phyloP scores from a whole-genome alignment of 2,888 invertebrate genomes.

The Galerucella calmariensis region DNA sequence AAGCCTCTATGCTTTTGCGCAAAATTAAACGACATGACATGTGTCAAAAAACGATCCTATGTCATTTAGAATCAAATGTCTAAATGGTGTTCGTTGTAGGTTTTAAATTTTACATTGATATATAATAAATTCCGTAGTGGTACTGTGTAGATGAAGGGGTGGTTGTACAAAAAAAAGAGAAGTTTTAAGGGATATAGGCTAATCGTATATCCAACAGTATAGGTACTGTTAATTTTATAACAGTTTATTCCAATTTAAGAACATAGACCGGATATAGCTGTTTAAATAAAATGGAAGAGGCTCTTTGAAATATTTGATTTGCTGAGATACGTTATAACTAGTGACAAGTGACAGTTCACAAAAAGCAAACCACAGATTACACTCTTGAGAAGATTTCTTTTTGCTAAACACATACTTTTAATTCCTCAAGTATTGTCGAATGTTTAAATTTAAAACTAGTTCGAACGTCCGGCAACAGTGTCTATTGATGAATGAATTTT shows the following conservation, averaged over 20 bases:
- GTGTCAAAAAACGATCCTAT: slow-evolving; percentile 27
- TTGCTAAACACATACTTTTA: too few species aligned
- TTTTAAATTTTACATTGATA: slow-evolving; percentile 44
- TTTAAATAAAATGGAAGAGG: too few species aligned
- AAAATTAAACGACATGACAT: slow-evolving; percentile 29
- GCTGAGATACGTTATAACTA: too few species aligned
- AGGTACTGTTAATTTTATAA: slow-evolving; percentile 31
- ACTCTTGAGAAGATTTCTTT: too few species aligned
- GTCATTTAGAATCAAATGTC: slow-evolving; percentile 22
- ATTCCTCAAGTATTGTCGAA: neutral
- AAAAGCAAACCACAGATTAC: too few species aligned
- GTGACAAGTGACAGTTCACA: too few species aligned
- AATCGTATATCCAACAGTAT: slow-evolving; percentile 46
- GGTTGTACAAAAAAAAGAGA: slow-evolving; percentile 61
- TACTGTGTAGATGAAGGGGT: slow-evolving; percentile 62
- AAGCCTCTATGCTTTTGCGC: slow-evolving; percentile 21
- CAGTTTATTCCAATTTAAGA: slow-evolving; percentile 20
- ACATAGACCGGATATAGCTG: too few species aligned
- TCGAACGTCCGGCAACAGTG: too few species aligned
- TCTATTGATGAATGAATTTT: neutral
- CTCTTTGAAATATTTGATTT: too few species aligned
- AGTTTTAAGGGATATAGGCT: slow-evolving; percentile 54
- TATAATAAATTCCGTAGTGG: slow-evolving; percentile 57
- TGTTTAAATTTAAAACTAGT: neutral
- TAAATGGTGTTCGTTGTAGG: neutral